Evolutionary conservation across 2,113 vertebrate genomes (phyloP).

Genomic region (Rostratula benghalensis): DNA sequence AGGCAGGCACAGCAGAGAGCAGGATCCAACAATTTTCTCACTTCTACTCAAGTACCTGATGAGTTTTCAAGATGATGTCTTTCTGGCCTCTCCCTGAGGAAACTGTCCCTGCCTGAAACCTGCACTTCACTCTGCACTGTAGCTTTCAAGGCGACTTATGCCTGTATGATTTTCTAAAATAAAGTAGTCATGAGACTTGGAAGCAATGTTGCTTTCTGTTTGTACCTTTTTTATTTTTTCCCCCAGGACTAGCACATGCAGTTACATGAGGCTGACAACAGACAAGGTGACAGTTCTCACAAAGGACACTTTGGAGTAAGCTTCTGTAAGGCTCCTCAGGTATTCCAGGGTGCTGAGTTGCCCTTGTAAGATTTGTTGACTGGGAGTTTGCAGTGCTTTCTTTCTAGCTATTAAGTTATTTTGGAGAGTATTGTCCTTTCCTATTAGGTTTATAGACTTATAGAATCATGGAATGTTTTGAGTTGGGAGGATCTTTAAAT

Average conservation of each 20-base stretch:
- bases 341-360: background rate
- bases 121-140: background rate
- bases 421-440: background rate
- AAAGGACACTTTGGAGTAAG: background rate
- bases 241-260: no score
- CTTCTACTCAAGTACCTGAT: background rate
- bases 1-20: background rate
- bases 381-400: background rate
- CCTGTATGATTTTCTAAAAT: background rate
- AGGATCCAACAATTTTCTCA: background rate
- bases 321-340: background rate
- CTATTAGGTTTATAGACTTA: background rate
- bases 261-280: background rate
- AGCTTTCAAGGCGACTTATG: background rate
- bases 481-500: background rate
- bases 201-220: background rate
- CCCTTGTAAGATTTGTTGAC: background rate
- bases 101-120: background rate
- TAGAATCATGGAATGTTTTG: background rate
- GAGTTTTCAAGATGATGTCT: background rate
- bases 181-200: background rate
- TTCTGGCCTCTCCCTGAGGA: background rate
- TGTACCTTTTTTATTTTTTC: rapidly evolving
- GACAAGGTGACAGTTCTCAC: background rate
- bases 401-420: background rate